phyloP scores from a whole-genome alignment of 2,113 vertebrate species.

The Jacana jacana region DNA sequence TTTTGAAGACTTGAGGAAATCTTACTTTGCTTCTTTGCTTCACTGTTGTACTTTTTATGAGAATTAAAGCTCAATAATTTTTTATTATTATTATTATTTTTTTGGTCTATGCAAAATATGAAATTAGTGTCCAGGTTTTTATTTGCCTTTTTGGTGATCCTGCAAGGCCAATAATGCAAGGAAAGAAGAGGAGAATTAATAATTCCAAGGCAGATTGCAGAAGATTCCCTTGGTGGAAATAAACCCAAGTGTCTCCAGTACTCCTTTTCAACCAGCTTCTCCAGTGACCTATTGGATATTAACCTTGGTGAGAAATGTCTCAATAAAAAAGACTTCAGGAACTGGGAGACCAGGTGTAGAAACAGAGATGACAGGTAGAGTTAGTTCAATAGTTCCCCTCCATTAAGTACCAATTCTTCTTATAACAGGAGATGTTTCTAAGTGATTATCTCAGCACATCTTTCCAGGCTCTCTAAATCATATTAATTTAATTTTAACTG shows the following conservation, averaged over 20 bases:
- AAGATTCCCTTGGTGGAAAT: not conserved
- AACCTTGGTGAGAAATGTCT: not conserved
- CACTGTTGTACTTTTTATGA: not conserved
- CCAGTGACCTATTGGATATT: not conserved
- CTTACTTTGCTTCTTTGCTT: not conserved
- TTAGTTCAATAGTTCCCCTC: not conserved
- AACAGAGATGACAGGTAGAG: not conserved
- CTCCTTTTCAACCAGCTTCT: not conserved
- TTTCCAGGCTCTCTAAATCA: not conserved
- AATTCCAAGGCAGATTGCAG: not conserved
- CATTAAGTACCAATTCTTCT: not conserved
- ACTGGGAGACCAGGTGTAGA: not conserved
- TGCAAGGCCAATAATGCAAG: not conserved
- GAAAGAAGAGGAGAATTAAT: not conserved
- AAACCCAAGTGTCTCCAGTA: not conserved
- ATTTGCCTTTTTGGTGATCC: not conserved
- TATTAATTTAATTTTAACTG: not conserved
- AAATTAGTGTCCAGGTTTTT: not conserved
- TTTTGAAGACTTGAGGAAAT: too few species aligned
- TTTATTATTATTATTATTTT: not conserved
- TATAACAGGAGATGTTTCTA: not conserved
- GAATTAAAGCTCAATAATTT: not conserved
- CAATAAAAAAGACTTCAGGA: not conserved
- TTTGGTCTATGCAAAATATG: not conserved
- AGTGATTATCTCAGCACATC: not conserved